Base-by-base conservation (phyloP, 2,113 vertebrate genomes). In the Saiga tatarica region DNA sequence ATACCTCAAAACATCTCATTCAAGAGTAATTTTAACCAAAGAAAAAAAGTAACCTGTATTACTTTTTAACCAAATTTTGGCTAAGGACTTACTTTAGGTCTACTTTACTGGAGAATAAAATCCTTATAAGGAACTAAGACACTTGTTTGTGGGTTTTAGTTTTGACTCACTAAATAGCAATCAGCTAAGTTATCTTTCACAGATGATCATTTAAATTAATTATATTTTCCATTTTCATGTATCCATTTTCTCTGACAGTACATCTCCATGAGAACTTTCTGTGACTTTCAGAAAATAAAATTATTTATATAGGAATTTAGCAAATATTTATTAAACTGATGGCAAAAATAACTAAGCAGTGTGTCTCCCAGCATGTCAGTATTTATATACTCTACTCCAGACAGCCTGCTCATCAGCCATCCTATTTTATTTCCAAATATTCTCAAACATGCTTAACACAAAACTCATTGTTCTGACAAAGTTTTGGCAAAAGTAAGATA, bases 351-450 rank as follows among this genome's bases (percentile, higher is more conserved):
- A 57, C 50, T 86, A 87, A 50, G 42, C 25, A 23, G 2, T 86
- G 47, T 78, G 15, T 87, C 92, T 94, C 64, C 28, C 10, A 57
- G 30, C 14, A 60, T 47, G 13, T 53, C 36, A 67, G 42, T 13
- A 78, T 81, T 79, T 88, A 81, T n/a, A 6, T 59, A 33, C 11
- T 87, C 50, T 92, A 55, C 93, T 87, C 71, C 45, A 62, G 62
- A 39, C 42, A 86, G 25, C 14, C n/a, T 12, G 59, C 50, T 74
- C 50, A 78, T 45, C 33, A 74, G 47, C 21, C 53, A 42, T 87
- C 79, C 33, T 91, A 74, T 91, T 95, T 87, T 57, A 96, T 64
- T 94, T 92, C 53, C 87, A 95, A 95, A 26, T 88, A 71, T 91
- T 78, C 11, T 81, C 36, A 89, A 93, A 91, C 9, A 82, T 64